These are phyloP conservation scores for Miniopterus natalensis DNA, from an alignment of 2,113 vertebrate species.

Conservation along the genomic window DNA sequence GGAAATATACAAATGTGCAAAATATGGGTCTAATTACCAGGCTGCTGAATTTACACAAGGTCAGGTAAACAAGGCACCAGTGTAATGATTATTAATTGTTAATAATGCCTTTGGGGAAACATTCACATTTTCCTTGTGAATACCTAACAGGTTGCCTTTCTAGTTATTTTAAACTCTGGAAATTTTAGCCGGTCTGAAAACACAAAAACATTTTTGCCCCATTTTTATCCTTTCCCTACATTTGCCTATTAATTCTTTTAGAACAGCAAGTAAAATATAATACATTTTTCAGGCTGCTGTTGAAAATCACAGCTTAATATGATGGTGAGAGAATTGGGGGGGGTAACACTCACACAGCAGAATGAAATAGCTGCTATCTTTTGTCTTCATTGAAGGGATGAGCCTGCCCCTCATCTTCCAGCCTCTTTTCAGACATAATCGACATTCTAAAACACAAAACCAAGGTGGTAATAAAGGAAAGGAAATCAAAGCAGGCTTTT, in stretches of 20 bases:
- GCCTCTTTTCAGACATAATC: constrained; percentile 76
- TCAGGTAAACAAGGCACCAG: constrained; percentile 93
- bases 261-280: constrained; percentile 71
- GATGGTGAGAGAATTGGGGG: constrained; percentile 68
- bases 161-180: constrained; percentile 81
- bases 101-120: constrained; percentile 92
- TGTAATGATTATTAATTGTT: constrained; percentile 95
- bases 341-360: constrained; percentile 55
- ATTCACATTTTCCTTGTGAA: constrained; percentile 87
- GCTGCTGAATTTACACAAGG: constrained; percentile 92
- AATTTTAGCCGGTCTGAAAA: constrained; percentile 78
- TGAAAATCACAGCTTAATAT: constrained; percentile 71
- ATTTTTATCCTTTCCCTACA: constrained; percentile 74
- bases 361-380: constrained; percentile 77
- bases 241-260: constrained; percentile 81
- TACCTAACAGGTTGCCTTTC: constrained; percentile 87
- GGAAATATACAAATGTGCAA: constrained; percentile 92
- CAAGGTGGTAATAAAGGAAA: constrained; percentile 81
- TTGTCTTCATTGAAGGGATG: constrained; percentile 78
- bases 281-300: constrained; percentile 69
- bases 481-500: constrained; percentile 78
- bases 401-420: constrained; percentile 43
- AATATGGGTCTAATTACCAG: constrained; percentile 93
- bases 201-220: constrained; percentile 76
- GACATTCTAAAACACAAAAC: constrained; percentile 80